These are phyloP conservation scores for Homarus americanus DNA, from an alignment of 1,140 invertebrate species.

Conservation along the genomic window DNA sequence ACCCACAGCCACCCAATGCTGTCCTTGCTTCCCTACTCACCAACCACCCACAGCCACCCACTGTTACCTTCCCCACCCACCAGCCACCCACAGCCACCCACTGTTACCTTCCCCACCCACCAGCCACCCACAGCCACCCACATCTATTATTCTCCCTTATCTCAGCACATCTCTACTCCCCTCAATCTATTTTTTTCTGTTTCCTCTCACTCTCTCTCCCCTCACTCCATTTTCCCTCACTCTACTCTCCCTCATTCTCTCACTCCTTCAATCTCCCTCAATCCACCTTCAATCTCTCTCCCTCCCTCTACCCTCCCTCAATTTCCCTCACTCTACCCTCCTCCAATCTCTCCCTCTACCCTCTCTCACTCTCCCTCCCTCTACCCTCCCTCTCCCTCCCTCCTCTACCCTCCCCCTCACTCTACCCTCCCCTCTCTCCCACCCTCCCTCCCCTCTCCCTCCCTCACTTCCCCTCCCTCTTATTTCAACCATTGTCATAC, in stretches of 20 bases:
- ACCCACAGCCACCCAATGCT: neutral
- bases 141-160: too few species aligned
- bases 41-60: neutral
- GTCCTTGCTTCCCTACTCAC: neutral
- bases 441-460: neutral
- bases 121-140: neutral
- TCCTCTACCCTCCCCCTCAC: neutral
- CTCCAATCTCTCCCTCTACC: too few species aligned
- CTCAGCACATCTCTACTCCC: too few species aligned
- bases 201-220: neutral
- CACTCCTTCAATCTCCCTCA: neutral
- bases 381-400: neutral
- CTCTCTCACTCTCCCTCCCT: constrained; percentile 15
- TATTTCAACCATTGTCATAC: neutral
- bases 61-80: neutral
- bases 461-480: neutral
- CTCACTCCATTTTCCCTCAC: neutral
- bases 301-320: neutral
- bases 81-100: neutral
- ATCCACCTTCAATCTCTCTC: neutral
- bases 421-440: neutral
- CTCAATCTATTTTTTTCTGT: neutral
- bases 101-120: neutral
- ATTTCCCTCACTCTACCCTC: neutral
- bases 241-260: neutral